phyloP scores from a whole-genome alignment of 2,888 invertebrate species.

The Cryptocheilus praepositus region DNA sequence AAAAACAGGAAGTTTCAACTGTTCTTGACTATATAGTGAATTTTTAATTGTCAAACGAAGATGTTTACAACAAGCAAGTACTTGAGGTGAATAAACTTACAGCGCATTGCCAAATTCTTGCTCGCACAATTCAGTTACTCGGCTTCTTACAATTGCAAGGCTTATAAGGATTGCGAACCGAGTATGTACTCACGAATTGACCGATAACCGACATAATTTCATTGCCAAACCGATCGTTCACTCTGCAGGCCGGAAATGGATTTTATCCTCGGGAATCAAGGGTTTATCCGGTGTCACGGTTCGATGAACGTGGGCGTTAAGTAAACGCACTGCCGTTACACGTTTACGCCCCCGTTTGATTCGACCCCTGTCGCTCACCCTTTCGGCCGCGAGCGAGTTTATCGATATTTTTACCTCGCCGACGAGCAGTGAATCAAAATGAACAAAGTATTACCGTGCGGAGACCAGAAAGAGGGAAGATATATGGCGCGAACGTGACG shows the following conservation, averaged over 20 bases:
- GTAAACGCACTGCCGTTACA: conserved; percentile 29
- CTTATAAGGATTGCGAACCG: no score
- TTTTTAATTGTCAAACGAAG: no score
- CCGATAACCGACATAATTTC: no score
- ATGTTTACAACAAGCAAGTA: no score
- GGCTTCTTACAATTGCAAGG: no score
- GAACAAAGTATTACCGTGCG: conserved; percentile 1
- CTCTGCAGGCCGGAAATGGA: conserved; percentile 16
- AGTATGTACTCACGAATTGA: no score
- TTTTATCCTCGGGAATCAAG: conserved; percentile 23
- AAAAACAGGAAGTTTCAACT: no score
- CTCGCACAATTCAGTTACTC: no score
- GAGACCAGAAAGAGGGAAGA: not conserved
- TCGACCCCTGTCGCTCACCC: conserved; percentile 18
- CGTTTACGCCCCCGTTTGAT: conserved; percentile 22
- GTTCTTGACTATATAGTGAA: no score
- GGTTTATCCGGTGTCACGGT: conserved; percentile 28
- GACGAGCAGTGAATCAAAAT: conserved; percentile 27
- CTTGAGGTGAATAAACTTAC: no score
- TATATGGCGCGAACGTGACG: not conserved
- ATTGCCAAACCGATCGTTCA: not conserved
- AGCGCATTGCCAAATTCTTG: no score
- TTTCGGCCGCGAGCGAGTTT: conserved; percentile 22
- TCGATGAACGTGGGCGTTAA: conserved; percentile 35
- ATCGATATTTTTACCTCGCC: conserved; percentile 28